These are phyloP conservation scores for Monodelphis domestica DNA, from an alignment of 2,797 vertebrate species.

Conservation along the genomic window DNA sequence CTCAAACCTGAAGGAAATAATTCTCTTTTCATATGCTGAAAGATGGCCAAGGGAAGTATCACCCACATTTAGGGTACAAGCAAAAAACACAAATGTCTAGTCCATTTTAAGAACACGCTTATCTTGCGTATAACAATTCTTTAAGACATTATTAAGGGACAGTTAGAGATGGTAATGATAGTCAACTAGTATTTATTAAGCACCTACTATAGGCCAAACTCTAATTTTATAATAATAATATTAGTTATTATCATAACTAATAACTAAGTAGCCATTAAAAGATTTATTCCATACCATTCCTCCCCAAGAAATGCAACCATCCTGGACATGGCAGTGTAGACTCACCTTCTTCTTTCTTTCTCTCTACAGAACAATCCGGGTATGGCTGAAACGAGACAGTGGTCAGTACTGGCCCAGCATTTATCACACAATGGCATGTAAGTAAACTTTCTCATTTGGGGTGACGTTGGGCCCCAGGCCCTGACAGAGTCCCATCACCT, in stretches of 20 bases:
- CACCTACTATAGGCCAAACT: not conserved
- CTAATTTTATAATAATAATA: not conserved
- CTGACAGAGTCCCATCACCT: too few species aligned
- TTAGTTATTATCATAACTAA: too few species aligned
- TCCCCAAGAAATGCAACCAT: not conserved
- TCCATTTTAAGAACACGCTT: not conserved
- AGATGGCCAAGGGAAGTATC: not conserved
- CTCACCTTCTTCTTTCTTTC: not conserved
- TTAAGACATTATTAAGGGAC: not conserved
- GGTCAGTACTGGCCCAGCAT: conserved; percentile 99
- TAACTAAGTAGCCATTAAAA: not conserved
- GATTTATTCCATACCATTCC: not conserved
- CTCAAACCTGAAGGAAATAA: not conserved
- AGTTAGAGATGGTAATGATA: not conserved
- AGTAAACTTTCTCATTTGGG: conserved; percentile 81
- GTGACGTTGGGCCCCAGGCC: not conserved
- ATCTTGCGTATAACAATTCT: not conserved
- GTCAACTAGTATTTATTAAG: not conserved
- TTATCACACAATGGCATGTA: conserved; percentile 97
- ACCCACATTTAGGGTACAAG: not conserved
- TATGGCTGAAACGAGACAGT: conserved; percentile 98
- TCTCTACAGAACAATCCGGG: conserved; percentile 91
- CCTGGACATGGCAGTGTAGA: not conserved
- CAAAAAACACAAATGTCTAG: not conserved
- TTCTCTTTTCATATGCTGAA: not conserved